A percentile compares a stretch with the other conserved stretches of the same genome.
Conservation (phyloP, 1,140 invertebrate genomes). For the Neodiprion virginianus region DNA sequence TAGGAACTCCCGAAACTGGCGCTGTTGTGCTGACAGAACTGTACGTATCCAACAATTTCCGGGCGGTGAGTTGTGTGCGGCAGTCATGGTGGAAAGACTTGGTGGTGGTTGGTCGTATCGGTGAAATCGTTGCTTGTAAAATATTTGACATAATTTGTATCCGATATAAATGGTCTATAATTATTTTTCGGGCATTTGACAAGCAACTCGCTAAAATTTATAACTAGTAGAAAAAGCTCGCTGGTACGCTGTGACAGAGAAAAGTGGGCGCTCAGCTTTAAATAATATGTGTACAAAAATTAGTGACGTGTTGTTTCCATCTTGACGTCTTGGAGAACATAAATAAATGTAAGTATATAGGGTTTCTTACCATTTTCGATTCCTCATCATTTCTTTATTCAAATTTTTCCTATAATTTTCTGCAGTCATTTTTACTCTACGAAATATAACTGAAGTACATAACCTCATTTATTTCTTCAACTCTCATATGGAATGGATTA, state of each 20-base stretch:
- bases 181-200: background rate
- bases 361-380: background rate
- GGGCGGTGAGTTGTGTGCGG: background rate
- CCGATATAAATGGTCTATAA: background rate
- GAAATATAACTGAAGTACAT: background rate
- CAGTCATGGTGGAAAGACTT: no score
- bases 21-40: no score
- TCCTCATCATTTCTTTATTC: background rate
- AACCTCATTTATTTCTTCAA: background rate
- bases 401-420: background rate
- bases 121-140: background rate
- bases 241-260: background rate
- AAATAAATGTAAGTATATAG: constrained; percentile 43
- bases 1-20: no score
- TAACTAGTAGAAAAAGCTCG: background rate
- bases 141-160: constrained; percentile 3
- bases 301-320: constrained; percentile 47
- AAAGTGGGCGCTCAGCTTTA: background rate
- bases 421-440: background rate
- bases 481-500: background rate
- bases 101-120: background rate
- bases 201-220: background rate
- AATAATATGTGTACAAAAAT: constrained; percentile 31
- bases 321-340: constrained; percentile 40
- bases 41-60: background rate